Conservation (phyloP, 2,888 invertebrate species). For the Stenodera caucasica region DNA sequence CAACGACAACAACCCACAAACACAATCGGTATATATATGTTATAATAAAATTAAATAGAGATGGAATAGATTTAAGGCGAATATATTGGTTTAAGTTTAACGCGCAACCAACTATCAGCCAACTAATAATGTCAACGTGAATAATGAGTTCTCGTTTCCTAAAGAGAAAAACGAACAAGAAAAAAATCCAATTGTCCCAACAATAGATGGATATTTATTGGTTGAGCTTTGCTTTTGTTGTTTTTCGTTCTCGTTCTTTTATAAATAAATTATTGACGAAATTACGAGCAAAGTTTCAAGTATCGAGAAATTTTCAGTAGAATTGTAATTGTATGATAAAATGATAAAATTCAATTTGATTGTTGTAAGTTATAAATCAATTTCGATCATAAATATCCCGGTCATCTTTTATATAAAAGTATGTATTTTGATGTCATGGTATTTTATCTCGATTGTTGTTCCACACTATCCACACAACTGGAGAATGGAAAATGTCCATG, state of each 20-base stretch:
- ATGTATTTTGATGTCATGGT: not conserved
- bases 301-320: too few relatives aligned
- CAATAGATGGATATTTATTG: slow-evolving; percentile 1
- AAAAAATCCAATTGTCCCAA: slow-evolving; percentile 5
- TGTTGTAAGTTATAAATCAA: slow-evolving; percentile 3
- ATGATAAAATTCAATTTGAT: too few relatives aligned
- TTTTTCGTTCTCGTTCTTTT: not conserved
- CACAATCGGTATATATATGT: slow-evolving; percentile 30
- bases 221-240: not conserved
- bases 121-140: slow-evolving; percentile 28
- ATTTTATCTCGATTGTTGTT: not conserved
- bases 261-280: not conserved
- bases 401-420: not conserved
- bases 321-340: too few relatives aligned
- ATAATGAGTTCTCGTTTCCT: slow-evolving; percentile 11
- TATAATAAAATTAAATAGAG: too few relatives aligned
- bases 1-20: slow-evolving; percentile 27
- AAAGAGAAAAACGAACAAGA: not conserved
- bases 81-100: slow-evolving; percentile 19
- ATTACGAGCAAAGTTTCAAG: not conserved
- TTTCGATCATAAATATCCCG: not conserved
- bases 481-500: slow-evolving; percentile 1
- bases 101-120: slow-evolving; percentile 27
- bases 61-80: not conserved
- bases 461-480: not conserved